Evolutionary conservation across 2,888 invertebrate genomes (phyloP).

Genomic region (Synergus umbraculus): DNA sequence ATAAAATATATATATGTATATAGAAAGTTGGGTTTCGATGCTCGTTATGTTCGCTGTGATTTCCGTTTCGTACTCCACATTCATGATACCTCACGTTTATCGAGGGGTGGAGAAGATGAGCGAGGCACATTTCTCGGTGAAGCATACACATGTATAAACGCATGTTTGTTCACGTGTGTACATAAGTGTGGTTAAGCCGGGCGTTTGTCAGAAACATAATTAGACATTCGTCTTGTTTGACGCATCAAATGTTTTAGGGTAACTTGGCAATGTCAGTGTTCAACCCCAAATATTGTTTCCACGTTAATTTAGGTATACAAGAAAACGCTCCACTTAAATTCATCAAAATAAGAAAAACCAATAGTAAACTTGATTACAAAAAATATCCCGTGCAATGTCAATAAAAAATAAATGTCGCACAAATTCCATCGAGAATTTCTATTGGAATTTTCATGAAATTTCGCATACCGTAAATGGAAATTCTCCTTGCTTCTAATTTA

Average conservation of each 20-base stretch:
- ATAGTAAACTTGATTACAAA: too few relatives aligned
- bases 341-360: too few relatives aligned
- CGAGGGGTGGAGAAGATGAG: background rate
- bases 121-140: background rate
- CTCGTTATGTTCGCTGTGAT: conserved; percentile 53
- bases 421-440: background rate
- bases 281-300: background rate
- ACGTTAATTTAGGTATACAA: background rate
- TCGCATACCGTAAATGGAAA: background rate
- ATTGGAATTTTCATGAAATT: background rate
- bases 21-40: conserved; percentile 51
- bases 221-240: conserved; percentile 7
- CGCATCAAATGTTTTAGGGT: background rate
- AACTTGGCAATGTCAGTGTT: background rate
- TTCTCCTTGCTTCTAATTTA: background rate
- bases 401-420: background rate
- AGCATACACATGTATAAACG: background rate
- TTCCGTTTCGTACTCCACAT: background rate
- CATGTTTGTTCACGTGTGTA: conserved; percentile 2
- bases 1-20: conserved; percentile 8
- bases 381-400: too few relatives aligned
- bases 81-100: background rate
- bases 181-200: background rate
- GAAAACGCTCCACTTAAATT: too few relatives aligned
- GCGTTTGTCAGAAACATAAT: conserved; percentile 2